phyloP scores from a whole-genome alignment of 2,797 vertebrate species.

The Phylloscopus collybita region DNA sequence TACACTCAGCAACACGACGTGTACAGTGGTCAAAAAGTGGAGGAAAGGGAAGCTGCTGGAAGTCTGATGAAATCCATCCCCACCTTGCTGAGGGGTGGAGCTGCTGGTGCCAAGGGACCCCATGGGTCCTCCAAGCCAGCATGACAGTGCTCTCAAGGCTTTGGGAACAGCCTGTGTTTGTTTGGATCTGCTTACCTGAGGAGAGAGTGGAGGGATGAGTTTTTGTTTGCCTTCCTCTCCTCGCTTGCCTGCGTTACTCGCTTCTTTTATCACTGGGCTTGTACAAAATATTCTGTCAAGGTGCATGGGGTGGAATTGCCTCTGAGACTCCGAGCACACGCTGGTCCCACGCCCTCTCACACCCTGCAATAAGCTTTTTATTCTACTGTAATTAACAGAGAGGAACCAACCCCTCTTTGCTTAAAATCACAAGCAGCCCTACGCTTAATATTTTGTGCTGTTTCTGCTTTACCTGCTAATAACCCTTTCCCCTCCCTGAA shows the following conservation, averaged over 20 bases:
- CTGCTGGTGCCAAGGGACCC: not conserved
- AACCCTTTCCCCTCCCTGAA: not conserved
- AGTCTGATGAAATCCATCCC: not conserved
- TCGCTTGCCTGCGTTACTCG: not conserved
- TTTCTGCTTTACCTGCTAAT: not conserved
- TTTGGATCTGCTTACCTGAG: not conserved
- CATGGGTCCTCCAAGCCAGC: not conserved
- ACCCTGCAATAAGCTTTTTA: constrained; percentile 36
- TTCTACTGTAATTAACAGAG: constrained; percentile 30
- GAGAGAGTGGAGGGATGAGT: not conserved
- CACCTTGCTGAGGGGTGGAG: not conserved
- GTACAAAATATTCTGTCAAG: constrained; percentile 45
- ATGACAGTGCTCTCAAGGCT: not conserved
- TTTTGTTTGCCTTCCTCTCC: not conserved
- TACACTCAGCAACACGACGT: rapidly evolving
- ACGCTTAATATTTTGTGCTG: not conserved
- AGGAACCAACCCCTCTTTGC: not conserved
- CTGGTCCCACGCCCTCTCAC: constrained; percentile 36
- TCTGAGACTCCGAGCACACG: not conserved
- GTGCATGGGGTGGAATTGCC: not conserved
- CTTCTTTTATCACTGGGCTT: not conserved
- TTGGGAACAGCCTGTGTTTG: not conserved
- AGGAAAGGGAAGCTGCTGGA: not conserved
- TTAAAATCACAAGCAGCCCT: constrained; percentile 26
- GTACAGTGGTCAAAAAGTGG: not conserved